These are phyloP conservation scores for Sialis fuliginosa DNA, from an alignment of 2,888 invertebrate genomes.

Conservation along the genomic window DNA sequence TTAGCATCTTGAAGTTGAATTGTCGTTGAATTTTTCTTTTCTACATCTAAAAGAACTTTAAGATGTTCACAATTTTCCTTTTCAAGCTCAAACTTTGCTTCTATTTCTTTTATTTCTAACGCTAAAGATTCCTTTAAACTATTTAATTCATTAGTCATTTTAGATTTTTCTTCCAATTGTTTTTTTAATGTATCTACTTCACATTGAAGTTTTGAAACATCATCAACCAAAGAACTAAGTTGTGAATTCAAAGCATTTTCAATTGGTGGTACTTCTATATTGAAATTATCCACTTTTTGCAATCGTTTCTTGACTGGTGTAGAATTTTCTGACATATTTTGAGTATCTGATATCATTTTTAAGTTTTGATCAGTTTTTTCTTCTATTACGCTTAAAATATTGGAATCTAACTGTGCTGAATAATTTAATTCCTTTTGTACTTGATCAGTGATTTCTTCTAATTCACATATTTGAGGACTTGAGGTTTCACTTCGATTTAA, in stretches of 20 bases:
- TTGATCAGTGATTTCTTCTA: conserved; percentile 34
- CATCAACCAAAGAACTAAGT: background rate
- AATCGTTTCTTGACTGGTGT: conserved; percentile 6
- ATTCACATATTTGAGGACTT: conserved; percentile 15
- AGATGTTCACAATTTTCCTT: conserved; percentile 34
- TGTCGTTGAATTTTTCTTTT: conserved; percentile 34
- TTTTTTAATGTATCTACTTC: conserved; percentile 25
- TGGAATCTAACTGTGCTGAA: conserved; percentile 38
- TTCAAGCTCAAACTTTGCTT: conserved; percentile 30
- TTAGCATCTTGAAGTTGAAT: conserved; percentile 44
- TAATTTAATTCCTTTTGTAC: conserved; percentile 39
- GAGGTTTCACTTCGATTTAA: conserved; percentile 24
- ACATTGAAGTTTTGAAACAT: conserved; percentile 17
- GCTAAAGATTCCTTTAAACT: conserved; percentile 31
- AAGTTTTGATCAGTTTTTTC: background rate
- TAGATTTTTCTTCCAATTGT: conserved; percentile 27
- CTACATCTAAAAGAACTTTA: conserved; percentile 35
- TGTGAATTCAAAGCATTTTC: no score
- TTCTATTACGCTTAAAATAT: conserved; percentile 36
- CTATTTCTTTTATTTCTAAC: conserved; percentile 27
- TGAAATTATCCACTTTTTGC: conserved; percentile 6
- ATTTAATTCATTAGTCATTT: conserved; percentile 28
- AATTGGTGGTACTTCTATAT: conserved; percentile 3
- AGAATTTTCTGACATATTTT: background rate
- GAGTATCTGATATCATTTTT: background rate